These are phyloP conservation scores for Drosophila tani DNA, from an alignment of 1,140 invertebrate species.

Conservation along the genomic window DNA sequence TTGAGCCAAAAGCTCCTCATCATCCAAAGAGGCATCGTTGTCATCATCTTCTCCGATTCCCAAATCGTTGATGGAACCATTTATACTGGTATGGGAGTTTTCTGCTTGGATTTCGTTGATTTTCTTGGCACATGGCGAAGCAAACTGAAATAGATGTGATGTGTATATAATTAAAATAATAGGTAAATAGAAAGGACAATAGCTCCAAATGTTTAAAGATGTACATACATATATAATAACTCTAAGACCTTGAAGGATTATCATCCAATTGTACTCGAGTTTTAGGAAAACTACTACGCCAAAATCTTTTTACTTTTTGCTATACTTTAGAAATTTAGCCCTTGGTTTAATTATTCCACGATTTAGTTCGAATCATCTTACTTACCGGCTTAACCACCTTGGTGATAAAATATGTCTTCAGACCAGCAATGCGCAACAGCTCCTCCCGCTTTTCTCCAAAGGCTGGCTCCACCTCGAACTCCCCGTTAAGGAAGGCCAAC, in stretches of 20 bases:
- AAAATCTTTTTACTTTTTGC: not conserved
- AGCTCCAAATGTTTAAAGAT: not conserved
- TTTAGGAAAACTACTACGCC: too few relatives aligned
- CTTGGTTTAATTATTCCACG: not conserved
- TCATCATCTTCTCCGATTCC: constrained; percentile 43
- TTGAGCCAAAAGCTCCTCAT: constrained; percentile 72
- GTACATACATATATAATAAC: not conserved
- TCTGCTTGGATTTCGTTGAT: constrained; percentile 65
- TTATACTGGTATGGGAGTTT: constrained; percentile 52
- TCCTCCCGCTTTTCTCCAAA: constrained; percentile 95
- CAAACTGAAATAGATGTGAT: constrained; percentile 48
- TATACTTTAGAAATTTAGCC: not conserved
- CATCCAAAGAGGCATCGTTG: constrained; percentile 64
- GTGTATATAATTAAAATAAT: too few relatives aligned
- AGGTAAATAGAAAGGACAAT: too few relatives aligned
- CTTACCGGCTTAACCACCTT: constrained; percentile 93
- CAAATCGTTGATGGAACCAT: constrained; percentile 49
- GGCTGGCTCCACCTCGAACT: constrained; percentile 97
- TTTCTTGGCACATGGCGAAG: constrained; percentile 75
- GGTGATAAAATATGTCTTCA: constrained; percentile 96
- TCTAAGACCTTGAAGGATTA: too few relatives aligned
- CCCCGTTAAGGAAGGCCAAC: constrained; percentile 93
- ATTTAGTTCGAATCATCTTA: constrained; percentile 8
- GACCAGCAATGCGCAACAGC: constrained; percentile 92
- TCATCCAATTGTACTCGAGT: too few relatives aligned